Evolutionary conservation across 1,140 invertebrate species (phyloP), one percentile per base, ranked within the genome.

Genomic region (Drosophila pseudoobscura): DNA sequence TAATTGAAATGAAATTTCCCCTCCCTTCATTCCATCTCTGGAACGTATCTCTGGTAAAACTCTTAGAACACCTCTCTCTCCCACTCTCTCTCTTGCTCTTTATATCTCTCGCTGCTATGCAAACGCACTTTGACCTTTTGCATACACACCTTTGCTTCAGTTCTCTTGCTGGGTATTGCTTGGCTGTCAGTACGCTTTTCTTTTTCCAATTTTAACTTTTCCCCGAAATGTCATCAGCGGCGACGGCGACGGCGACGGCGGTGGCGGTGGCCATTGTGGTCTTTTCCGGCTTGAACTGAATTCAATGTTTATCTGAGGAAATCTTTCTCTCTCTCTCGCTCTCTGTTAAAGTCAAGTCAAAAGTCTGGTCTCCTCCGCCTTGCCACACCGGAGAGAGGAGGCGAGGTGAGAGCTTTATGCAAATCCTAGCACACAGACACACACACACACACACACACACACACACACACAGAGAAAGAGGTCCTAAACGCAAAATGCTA

Each of bases 401-500:
- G 78, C 51, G 70, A 76, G 74, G 78, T 82, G 78, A 62, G 78
- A 62, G 78, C 68, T 83, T 79, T 87, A 88, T 82, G 78, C 75
- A 87, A 87, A 87, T 88, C 83, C 83, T 63, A 46, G 57, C 44
- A 44, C 41, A 71, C 9, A 50, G n/a, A 46, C 11, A 71, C 9
- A 50, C 17, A 46, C 11, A 50, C 31, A 17, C 17, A 17, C 17
- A 17, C 44, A 44, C 41, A 24, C 24, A 24, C 24, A 24, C 44
- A 47, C 41, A 71, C 9, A 53, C 17, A 46, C 8, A 50, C 31
- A 53, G 41, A 47, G 15, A 57, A 41, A 56, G 64, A 51, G 35
- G 60, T 46, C 61, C 83, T 87, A 88, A 88, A 87, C 63, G 75
- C 78, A 55, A 85, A 85, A 88, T 87, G 83, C 83, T 83, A 87